A percentile compares a stretch with the other conserved stretches of the same genome.
Evolutionary conservation across 2,888 invertebrate genomes (phyloP).

Genomic region (Lissocephala sabroskyi): DNA sequence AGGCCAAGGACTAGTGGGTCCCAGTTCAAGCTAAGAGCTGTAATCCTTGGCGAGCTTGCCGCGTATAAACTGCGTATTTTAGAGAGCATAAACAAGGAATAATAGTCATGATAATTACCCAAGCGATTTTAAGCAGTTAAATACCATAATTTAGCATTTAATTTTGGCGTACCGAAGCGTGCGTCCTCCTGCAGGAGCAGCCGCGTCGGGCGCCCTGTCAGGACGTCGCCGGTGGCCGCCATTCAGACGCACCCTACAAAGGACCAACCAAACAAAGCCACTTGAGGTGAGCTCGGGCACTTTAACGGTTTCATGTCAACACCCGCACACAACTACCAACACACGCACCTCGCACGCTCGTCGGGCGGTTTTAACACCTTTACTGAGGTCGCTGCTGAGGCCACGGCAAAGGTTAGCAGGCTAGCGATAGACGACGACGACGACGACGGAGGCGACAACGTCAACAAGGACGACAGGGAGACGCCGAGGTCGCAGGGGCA

Average conservation of each 20-base stretch:
- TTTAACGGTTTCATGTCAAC: constrained; percentile 55
- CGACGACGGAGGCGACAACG: constrained; percentile 4
- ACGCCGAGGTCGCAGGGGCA: constrained; percentile 8
- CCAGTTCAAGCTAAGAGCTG: too few species aligned
- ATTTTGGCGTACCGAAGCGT: constrained; percentile 30
- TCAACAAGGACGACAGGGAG: background rate
- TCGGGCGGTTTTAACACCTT: constrained; percentile 63
- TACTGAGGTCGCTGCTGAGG: constrained; percentile 16
- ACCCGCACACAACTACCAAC: constrained; percentile 4
- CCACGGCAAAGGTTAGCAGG: constrained; percentile 10
- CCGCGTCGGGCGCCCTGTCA: constrained; percentile 18
- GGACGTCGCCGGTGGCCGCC: constrained; percentile 29
- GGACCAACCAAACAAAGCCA: constrained; percentile 62
- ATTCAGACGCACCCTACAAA: constrained; percentile 56
- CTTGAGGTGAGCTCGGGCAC: constrained; percentile 65
- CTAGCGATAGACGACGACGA: constrained; percentile 1
- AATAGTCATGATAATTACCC: constrained; percentile 61
- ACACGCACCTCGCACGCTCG: constrained; percentile 29
- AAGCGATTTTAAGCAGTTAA: constrained; percentile 53
- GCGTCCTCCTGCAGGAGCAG: constrained; percentile 17
- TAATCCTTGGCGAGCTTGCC: constrained; percentile 18
- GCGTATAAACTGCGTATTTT: constrained; percentile 53
- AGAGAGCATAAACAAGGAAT: constrained; percentile 59
- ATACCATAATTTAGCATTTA: constrained; percentile 58
- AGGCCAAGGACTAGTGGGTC: too few species aligned